A percentile compares a stretch with the other conserved stretches of the same genome.
These are phyloP conservation scores for Eupithecia abbreviata DNA, from an alignment of 2,888 invertebrate genomes.

Conservation along the genomic window DNA sequence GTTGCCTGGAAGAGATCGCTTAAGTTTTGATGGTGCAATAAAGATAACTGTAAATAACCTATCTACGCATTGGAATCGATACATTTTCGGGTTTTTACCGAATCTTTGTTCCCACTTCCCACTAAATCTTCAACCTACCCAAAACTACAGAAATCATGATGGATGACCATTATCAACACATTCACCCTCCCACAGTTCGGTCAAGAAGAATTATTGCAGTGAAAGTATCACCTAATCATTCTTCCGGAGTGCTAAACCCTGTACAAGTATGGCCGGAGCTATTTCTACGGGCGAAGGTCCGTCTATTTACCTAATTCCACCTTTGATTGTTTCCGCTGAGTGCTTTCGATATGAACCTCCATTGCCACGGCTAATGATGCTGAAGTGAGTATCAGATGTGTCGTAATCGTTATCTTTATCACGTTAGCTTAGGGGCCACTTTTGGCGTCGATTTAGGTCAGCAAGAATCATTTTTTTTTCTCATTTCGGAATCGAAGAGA, in stretches of 20 bases:
- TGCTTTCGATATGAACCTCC: constrained; percentile 25
- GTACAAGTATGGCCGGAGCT: constrained; percentile 50
- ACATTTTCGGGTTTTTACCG: neutral
- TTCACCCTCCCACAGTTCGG: constrained; percentile 45
- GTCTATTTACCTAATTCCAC: constrained; percentile 35
- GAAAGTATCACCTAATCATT: constrained; percentile 64
- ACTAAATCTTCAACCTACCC: neutral
- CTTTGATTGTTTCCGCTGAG: constrained; percentile 32
- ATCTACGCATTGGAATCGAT: neutral
- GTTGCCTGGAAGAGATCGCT: no score
- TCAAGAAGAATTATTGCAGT: constrained; percentile 13
- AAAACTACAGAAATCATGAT: constrained; percentile 49
- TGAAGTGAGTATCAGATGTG: constrained; percentile 12
- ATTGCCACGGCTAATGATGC: constrained; percentile 13
- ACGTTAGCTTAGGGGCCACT: neutral
- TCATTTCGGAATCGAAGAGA: neutral
- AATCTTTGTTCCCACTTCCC: neutral
- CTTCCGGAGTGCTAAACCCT: constrained; percentile 74
- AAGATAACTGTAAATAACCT: neutral
- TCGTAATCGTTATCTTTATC: constrained; percentile 6
- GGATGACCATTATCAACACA: constrained; percentile 59
- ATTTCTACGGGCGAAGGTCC: constrained; percentile 25
- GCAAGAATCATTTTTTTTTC: neutral
- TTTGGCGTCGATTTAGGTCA: neutral
- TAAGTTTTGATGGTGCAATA: no score